Conservation (phyloP, 2,888 invertebrate genomes). For the Fissipunctia ypsillon region DNA sequence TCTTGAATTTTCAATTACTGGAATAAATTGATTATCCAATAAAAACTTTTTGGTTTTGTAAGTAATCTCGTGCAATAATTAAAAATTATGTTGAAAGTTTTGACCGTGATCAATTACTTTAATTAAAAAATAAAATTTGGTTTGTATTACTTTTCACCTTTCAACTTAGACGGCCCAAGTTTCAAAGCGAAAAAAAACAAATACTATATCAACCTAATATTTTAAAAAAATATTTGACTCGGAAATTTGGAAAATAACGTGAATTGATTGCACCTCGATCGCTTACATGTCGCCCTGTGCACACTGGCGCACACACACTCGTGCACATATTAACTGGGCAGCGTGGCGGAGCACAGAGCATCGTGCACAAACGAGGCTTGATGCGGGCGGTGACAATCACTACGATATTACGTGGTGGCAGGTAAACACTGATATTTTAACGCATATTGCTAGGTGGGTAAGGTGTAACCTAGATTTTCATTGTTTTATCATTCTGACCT, state of each 20-base stretch:
- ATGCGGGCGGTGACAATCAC: conserved; percentile 57
- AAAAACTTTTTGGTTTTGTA: not conserved
- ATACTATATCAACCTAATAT: not conserved
- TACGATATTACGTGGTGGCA: conserved; percentile 36
- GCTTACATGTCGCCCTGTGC: conserved; percentile 3
- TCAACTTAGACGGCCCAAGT: not conserved
- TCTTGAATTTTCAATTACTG: not conserved
- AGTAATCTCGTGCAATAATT: not conserved
- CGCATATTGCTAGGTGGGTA: conserved; percentile 6
- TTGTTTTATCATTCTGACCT: not conserved
- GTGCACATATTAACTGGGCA: conserved; percentile 44
- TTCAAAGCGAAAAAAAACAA: not conserved
- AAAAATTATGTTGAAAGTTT: not conserved
- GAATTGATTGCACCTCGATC: conserved; percentile 15
- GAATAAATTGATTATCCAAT: not conserved
- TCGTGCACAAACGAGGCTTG: not conserved
- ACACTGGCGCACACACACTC: conserved; percentile 12
- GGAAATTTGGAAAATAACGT: not conserved
- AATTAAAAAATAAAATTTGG: not conserved
- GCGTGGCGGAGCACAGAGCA: not conserved
- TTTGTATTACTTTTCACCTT: not conserved
- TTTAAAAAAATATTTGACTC: not conserved
- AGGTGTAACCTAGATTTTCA: conserved; percentile 14
- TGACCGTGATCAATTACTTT: too few relatives aligned
- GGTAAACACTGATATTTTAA: conserved; percentile 42